phyloP scores from a whole-genome alignment of 2,113 vertebrate genomes.

The Girardinichthys multiradiatus region DNA sequence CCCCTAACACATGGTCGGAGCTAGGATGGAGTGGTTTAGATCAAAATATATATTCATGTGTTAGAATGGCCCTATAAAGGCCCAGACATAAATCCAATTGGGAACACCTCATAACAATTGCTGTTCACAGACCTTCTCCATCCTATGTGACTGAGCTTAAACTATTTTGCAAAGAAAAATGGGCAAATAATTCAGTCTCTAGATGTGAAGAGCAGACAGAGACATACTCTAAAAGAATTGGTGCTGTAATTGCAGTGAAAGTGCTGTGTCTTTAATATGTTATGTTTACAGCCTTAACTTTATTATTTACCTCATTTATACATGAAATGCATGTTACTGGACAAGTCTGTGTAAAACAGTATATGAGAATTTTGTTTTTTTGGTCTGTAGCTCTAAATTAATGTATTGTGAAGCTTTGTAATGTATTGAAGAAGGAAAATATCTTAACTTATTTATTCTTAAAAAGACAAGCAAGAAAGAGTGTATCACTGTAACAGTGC shows the following conservation, averaged over 20 bases:
- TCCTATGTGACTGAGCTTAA: not conserved
- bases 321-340: not conserved
- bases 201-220: not conserved
- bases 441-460: not conserved
- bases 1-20: not conserved
- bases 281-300: too few relatives aligned
- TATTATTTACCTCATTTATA: too few relatives aligned
- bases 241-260: not conserved
- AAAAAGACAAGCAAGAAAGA: not conserved
- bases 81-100: not conserved
- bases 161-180: not conserved
- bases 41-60: not conserved
- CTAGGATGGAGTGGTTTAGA: not conserved
- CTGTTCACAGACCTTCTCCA: not conserved
- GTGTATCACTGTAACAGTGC: conserved; percentile 4
- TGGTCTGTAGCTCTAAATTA: too few relatives aligned
- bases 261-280: too few relatives aligned
- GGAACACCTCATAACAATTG: not conserved
- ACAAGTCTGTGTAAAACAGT: not conserved
- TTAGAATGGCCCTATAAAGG: too few relatives aligned
- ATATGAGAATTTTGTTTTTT: too few relatives aligned
- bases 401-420: too few relatives aligned
- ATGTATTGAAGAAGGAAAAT: too few relatives aligned
- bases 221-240: not conserved
- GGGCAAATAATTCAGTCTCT: not conserved